Conservation (phyloP, 1,140 invertebrate genomes). For the Panagrolaimus sp. region DNA sequence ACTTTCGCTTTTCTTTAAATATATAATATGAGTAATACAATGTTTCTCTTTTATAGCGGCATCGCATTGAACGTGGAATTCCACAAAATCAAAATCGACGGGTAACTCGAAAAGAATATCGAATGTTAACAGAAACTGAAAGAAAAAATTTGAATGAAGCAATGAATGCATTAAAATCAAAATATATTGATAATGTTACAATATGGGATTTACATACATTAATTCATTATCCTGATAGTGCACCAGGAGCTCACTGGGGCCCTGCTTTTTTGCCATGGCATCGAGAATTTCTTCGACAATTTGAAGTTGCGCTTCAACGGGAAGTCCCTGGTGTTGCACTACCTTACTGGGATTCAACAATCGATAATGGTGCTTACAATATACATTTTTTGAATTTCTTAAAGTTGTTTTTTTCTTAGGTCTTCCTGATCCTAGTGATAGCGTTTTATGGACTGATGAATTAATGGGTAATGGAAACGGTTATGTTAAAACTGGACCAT, state of each 20-base stretch:
- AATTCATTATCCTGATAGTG: slow-evolving; percentile 57
- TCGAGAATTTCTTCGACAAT: slow-evolving; percentile 42
- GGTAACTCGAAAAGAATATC: slow-evolving; percentile 51
- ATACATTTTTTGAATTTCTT: not conserved
- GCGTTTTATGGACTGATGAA: slow-evolving; percentile 55
- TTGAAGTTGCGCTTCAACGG: slow-evolving; percentile 48
- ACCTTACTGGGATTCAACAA: slow-evolving; percentile 59
- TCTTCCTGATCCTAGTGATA: slow-evolving; percentile 53
- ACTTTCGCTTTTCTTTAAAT: too few species aligned
- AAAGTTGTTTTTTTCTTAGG: slow-evolving; percentile 34
- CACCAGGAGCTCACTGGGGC: slow-evolving; percentile 49
- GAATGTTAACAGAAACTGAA: slow-evolving; percentile 50
- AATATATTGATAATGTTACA: slow-evolving; percentile 51
- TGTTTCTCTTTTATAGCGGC: slow-evolving; percentile 16
- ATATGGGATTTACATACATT: slow-evolving; percentile 56
- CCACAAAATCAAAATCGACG: slow-evolving; percentile 3
- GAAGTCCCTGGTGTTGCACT: slow-evolving; percentile 47
- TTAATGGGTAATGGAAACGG: slow-evolving; percentile 59
- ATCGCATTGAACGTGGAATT: slow-evolving; percentile 21
- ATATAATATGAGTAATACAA: too few species aligned
- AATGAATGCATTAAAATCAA: slow-evolving; percentile 51
- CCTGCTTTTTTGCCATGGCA: slow-evolving; percentile 47
- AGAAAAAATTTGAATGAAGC: slow-evolving; percentile 38
- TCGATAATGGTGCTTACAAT: slow-evolving; percentile 47
- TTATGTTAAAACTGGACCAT: slow-evolving; percentile 58